Evolutionary conservation across 1,140 invertebrate genomes (phyloP), one percentile per base, ranked within the genome.

Genomic region (Camponotus pennsylvanicus): DNA sequence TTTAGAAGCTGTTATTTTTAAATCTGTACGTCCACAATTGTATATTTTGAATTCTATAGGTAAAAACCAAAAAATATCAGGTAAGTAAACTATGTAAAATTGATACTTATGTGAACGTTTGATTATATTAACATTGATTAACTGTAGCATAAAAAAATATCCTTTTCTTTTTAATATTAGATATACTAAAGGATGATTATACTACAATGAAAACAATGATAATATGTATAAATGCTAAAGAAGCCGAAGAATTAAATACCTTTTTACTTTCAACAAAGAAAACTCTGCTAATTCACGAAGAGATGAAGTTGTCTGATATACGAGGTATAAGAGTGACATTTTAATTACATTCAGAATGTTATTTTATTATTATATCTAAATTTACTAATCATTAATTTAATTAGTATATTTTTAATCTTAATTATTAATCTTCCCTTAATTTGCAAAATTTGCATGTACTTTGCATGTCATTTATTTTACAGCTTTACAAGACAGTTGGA

Each of bases 1-100:
- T 70, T 86, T 94, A 40, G 95, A 95, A 93, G 95, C 95, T 64
- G 85, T 86, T 37, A 88, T 92, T 18, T 93, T 92, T n/a, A 91
- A 92, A 77, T 90, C 91, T 64, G n/a, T 92, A 27, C 79, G 57
- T 71, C 91, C 91, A 9, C 88, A 89, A 49, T 34, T 93, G 27
- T 85, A 90, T 6, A 71, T 93, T 37, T 40, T 90, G 4, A 57
- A 76, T 13, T 92, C 89, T 0, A 52, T 67, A 0, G 69, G 87
- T 15, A 95, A 94, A 86, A 59, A 84, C 8, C 8, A 90, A 61
- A 85, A 90, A 80, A 27, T 94, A 75, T 82, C 92, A 75, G 76
- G 93, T 93, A 89, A 78, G 61, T 45, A 18, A 63, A 37, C 2
- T 78, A 63, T 45, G 32, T 45, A 42, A 66, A 4, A 57, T 34